Evolutionary conservation across 2,113 vertebrate genomes (phyloP), one percentile per base, ranked within the genome.

Genomic region (Gallinago jamesoni): DNA sequence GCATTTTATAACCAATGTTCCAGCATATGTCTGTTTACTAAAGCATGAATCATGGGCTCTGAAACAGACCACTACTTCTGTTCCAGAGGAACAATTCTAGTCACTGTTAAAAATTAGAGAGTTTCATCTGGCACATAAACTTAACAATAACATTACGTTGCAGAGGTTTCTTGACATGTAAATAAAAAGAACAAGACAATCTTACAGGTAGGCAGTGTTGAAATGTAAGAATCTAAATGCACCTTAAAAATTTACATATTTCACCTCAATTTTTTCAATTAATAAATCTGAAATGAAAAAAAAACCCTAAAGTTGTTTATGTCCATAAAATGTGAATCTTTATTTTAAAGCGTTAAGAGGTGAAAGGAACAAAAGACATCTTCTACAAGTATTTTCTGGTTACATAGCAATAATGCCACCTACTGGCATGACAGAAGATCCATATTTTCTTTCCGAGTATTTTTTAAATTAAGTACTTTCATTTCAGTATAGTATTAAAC

Each of bases 321-420:
- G 30, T 18, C 18, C 3, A 24, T 20, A 47, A 64, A 80, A 66
- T 21, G 3, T 18, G 17, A 92, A 87, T 43, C 3, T 7, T 48
- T 73, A 59, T 56, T 82, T 74, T 69, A 12, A 91, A 75, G 37
- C 5, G 0, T 19, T 19, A 73, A 66, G 25, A 35, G 9, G 27
- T 31, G 2, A 69, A 85, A 88, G 20, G 10, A 66, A 14, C 21
- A 52, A 47, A 57, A 50, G 28, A 55, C 7, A 47, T 8, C 37
- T 41, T 31, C 28, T 31, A 18, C 4, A 43, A 63, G 12, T 10
- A 56, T 48, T 45, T 78, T 31, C 43, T 18, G 10, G 16, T 73
- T 76, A 60, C 9, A 5, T 69, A 85, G 48, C 77, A 87, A 84
- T 82, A 91, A 72, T 72, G 96, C 96, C 96, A 96, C 78, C 96